These are phyloP conservation scores for Helicoverpa assulta DNA, from an alignment of 2,888 invertebrate species.

Conservation along the genomic window DNA sequence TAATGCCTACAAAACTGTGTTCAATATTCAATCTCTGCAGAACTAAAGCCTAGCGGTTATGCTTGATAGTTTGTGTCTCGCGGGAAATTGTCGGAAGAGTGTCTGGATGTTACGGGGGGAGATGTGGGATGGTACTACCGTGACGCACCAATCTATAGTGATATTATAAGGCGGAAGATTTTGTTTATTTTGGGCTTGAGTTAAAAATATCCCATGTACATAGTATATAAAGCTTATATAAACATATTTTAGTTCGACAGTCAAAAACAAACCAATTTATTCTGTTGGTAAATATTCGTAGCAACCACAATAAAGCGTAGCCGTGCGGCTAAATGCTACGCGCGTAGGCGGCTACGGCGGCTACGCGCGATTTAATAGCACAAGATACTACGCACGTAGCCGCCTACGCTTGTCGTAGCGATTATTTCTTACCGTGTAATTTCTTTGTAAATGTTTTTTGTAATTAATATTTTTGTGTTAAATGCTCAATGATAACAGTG, in stretches of 20 bases:
- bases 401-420: background rate
- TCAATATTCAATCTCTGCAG: constrained; percentile 3
- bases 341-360: constrained; percentile 10
- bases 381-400: constrained; percentile 10
- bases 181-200: too few species aligned
- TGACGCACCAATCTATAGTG: background rate
- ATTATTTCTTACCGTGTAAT: background rate
- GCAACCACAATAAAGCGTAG: constrained; percentile 11
- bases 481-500: background rate
- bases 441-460: background rate
- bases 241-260: too few species aligned
- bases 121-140: background rate
- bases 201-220: too few species aligned
- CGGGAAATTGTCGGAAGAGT: constrained; percentile 55
- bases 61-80: constrained; percentile 39
- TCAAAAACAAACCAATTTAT: constrained; percentile 9
- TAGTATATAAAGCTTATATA: too few species aligned
- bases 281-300: constrained; percentile 11
- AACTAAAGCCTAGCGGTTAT: constrained; percentile 28
- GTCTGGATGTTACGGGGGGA: constrained; percentile 7
- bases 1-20: background rate
- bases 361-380: constrained; percentile 7
- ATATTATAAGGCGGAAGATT: background rate
- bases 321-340: constrained; percentile 2
- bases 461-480: background rate